phyloP scores from a whole-genome alignment of 1,140 invertebrate species.

The Laupala kohalensis region DNA sequence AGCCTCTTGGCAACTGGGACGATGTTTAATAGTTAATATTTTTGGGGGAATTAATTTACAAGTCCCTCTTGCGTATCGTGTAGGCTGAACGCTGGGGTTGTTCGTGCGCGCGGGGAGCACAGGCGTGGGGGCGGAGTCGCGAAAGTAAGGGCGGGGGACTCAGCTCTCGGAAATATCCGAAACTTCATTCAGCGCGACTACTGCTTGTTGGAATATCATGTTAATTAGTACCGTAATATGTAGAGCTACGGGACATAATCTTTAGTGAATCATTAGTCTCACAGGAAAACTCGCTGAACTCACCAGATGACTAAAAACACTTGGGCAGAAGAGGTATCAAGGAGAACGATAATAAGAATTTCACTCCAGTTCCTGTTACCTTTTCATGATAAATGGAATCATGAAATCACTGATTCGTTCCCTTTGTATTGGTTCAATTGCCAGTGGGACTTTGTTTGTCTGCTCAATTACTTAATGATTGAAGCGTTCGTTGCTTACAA shows the following conservation, averaged over 20 bases:
- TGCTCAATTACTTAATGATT: too few relatives aligned
- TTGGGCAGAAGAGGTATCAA: too few relatives aligned
- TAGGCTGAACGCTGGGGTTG: constrained; percentile 25
- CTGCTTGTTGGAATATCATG: constrained; percentile 5
- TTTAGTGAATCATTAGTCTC: neutral
- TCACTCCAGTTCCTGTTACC: too few relatives aligned
- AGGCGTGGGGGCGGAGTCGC: constrained; percentile 21
- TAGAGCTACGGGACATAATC: neutral
- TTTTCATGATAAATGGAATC: too few relatives aligned
- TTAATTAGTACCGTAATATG: neutral
- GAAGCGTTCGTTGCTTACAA: too few relatives aligned
- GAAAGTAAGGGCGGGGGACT: constrained; percentile 22
- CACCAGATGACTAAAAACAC: too few relatives aligned
- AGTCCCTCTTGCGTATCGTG: constrained; percentile 17
- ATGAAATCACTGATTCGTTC: too few relatives aligned
- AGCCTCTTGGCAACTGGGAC: neutral
- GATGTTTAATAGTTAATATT: constrained; percentile 12
- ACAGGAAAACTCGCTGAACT: too few relatives aligned
- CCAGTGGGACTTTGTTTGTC: too few relatives aligned
- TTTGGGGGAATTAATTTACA: constrained; percentile 12
- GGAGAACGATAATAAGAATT: too few relatives aligned
- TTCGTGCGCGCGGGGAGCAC: constrained; percentile 18
- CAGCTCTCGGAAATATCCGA: constrained; percentile 21
- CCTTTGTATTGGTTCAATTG: too few relatives aligned
- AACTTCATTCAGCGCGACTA: constrained; percentile 4